Base-by-base conservation (phyloP, 2,797 vertebrate genomes). In the Jordanella pulchra region DNA sequence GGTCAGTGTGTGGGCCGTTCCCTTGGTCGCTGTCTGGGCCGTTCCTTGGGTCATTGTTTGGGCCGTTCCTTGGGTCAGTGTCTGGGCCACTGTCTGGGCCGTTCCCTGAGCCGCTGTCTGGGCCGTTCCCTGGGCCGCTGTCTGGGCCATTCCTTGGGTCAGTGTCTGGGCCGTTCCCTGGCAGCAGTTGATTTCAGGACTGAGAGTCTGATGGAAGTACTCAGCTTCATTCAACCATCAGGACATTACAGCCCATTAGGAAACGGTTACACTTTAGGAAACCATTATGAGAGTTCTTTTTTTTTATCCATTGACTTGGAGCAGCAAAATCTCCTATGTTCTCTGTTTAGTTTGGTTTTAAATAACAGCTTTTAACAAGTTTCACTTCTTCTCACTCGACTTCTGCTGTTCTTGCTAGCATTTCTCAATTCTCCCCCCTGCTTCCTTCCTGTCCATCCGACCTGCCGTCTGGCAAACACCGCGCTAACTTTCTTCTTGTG, bases 381-480 rank as follows among this genome's bases (percentile, higher is more conserved):
- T 72, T 54, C 27, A 14, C 35, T 68, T 71, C 25, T 1, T 71
- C 77, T 23, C 25, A 32, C 11, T 64, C 9, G 1, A 10, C 10
- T 71, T 87, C n/a, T 28, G 60, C 58, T 32, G 7, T 23, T 28
- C 45, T 72, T 27, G 12, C 18, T 60, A 61, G 25, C 15, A 25
- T 90, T 89, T 72, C 75, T 69, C 72, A 76, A 72, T 65, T 39
- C 56, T 64, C 63, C 3, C 23, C 30, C 69, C 0, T 44, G 50
- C 74, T 79, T 86, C 71, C 84, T 86, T 86, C 81, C 87, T 69
- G 82, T 82, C 87, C 72, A 70, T 65, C 51, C 75, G 72, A 70
- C 63, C 54, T 3, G 1, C 51, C 76, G 50, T 72, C 67, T 58
- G 60, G 73, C 35, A 64, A 39, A 39, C 35, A 17, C 51, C 68